Conservation (phyloP, 2,888 invertebrate species). For the Invenusta paracnida region DNA sequence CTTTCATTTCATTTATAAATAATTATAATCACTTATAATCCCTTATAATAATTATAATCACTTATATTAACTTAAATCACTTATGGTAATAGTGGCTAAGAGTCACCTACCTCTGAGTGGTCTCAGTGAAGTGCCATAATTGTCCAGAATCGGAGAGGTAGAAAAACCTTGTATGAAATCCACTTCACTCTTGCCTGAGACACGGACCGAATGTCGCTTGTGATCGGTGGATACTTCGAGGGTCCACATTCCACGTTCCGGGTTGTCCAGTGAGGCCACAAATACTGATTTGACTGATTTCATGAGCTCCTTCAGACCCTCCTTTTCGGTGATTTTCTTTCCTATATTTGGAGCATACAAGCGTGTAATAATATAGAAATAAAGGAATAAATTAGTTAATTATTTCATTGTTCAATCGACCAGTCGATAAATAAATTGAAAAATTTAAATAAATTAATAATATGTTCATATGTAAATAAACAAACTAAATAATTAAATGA, state of each 20-base stretch:
- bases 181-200: conserved; percentile 37
- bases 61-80: no score
- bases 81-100: not conserved
- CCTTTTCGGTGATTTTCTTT: conserved; percentile 16
- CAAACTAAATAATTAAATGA: no score
- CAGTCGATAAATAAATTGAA: no score
- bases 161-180: conserved; percentile 42
- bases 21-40: no score
- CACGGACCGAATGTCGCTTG: conserved; percentile 39
- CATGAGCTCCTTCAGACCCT: conserved; percentile 39
- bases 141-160: conserved; percentile 9
- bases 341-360: not conserved
- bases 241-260: conserved; percentile 35
- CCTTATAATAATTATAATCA: no score
- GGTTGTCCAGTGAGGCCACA: conserved; percentile 38
- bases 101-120: conserved; percentile 34
- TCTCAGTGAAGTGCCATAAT: conserved; percentile 32
- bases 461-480: no score
- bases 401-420: no score
- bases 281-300: conserved; percentile 39
- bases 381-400: not conserved
- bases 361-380: not conserved
- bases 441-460: no score
- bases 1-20: no score
- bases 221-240: conserved; percentile 34